Evolutionary conservation across 2,113 vertebrate genomes (phyloP).

Genomic region (Paracanthobrama guichenoti): DNA sequence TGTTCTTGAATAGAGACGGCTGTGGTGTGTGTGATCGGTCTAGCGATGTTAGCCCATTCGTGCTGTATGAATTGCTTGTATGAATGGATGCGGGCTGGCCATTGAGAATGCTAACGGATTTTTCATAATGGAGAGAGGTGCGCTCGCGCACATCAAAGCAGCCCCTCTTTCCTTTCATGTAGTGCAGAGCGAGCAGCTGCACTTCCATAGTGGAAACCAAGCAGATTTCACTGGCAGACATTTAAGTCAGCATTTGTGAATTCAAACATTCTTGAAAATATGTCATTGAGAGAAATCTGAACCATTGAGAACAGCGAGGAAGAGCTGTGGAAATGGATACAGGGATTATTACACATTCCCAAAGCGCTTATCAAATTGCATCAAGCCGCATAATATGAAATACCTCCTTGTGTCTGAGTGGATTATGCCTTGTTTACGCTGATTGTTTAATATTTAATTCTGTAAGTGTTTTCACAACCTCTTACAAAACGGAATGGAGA

Average conservation of each 20-base stretch:
- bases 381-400: conserved; percentile 35
- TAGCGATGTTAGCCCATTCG: neutral
- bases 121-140: conserved; percentile 51
- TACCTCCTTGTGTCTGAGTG: neutral
- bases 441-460: neutral
- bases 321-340: neutral
- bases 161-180: conserved; percentile 48
- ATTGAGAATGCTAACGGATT: conserved; percentile 50
- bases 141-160: conserved; percentile 38
- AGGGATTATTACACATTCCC: neutral
- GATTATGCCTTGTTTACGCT: neutral
- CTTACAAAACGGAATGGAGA: neutral
- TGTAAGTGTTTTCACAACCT: neutral
- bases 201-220: neutral
- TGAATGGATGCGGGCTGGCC: conserved; percentile 47
- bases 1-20: neutral
- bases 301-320: neutral
- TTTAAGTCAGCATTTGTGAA: neutral
- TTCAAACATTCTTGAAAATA: neutral
- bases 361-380: conserved; percentile 48
- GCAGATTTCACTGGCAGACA: conserved; percentile 7
- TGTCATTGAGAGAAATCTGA: neutral
- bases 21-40: neutral
- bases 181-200: neutral
- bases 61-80: conserved; percentile 9